Percentiles rank a stretch among this genome's conserved stretches.
Conservation (phyloP, 2,797 vertebrate genomes). For the Sarcophilus harrisii region DNA sequence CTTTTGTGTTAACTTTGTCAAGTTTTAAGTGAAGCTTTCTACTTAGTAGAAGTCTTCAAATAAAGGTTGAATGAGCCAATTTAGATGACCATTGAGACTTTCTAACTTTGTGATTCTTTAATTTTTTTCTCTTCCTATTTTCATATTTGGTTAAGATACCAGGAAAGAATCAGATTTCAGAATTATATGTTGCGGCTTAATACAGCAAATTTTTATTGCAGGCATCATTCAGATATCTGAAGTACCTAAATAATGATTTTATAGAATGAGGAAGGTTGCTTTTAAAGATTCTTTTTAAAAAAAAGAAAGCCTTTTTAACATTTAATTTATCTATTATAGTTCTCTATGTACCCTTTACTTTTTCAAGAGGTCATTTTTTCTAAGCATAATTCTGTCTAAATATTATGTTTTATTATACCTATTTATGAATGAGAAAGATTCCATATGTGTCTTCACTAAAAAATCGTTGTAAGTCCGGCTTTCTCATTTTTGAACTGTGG, state of each 20-base stretch:
- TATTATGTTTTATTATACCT: not conserved
- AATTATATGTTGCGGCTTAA: not conserved
- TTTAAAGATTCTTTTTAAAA: not conserved
- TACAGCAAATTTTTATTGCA: not conserved
- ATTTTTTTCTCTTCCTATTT: not conserved
- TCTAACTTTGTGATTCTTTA: not conserved
- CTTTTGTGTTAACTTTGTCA: not conserved
- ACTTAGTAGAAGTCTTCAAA: not conserved
- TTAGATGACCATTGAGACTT: not conserved
- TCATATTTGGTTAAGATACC: not conserved
- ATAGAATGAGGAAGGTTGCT: not conserved
- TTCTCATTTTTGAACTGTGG: not conserved
- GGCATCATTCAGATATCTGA: not conserved
- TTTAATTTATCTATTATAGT: not conserved
- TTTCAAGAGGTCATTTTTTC: not conserved
- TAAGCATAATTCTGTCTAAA: not conserved
- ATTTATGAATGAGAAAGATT: not conserved
- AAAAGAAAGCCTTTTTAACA: not conserved
- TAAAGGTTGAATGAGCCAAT: not conserved
- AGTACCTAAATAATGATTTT: not conserved
- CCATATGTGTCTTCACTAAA: not conserved
- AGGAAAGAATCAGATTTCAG: not conserved
- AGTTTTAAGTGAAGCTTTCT: not conserved
- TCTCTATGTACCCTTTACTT: not conserved
- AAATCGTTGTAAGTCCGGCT: not conserved